A percentile compares a stretch with the other conserved stretches of the same genome.
phyloP scores from a whole-genome alignment of 1,140 invertebrate species.

The Chironomus striatipennis region DNA sequence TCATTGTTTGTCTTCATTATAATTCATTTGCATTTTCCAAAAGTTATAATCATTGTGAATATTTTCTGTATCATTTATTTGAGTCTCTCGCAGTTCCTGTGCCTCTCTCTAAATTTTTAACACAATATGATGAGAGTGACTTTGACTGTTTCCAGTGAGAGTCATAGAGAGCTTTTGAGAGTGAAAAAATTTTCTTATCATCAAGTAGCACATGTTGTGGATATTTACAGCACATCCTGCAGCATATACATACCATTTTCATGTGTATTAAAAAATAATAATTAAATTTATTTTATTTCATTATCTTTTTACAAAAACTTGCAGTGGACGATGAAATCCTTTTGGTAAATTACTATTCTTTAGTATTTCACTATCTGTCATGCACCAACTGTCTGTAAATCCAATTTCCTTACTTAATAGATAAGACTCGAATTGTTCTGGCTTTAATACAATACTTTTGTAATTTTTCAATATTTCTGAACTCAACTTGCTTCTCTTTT shows the following conservation, averaged over 20 bases:
- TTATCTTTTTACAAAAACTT: constrained; percentile 55
- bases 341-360: constrained; percentile 57
- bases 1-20: constrained; percentile 14
- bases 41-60: background rate
- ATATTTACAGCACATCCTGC: too few relatives aligned
- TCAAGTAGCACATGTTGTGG: too few relatives aligned
- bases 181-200: too few relatives aligned
- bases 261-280: background rate
- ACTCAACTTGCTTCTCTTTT: constrained; percentile 76
- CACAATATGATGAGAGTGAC: too few relatives aligned
- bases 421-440: constrained; percentile 80
- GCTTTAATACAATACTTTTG: constrained; percentile 72
- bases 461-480: constrained; percentile 67
- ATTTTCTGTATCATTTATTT: background rate
- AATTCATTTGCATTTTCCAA: background rate
- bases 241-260: too few relatives aligned
- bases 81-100: too few relatives aligned
- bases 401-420: constrained; percentile 79
- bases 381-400: constrained; percentile 71
- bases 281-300: background rate
- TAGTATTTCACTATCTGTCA: constrained; percentile 35
- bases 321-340: constrained; percentile 82
- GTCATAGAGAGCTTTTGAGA: too few relatives aligned
- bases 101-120: background rate
- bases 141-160: too few relatives aligned